Evolutionary conservation across 1,140 invertebrate species (phyloP).

Genomic region (Calephelis nemesis): DNA sequence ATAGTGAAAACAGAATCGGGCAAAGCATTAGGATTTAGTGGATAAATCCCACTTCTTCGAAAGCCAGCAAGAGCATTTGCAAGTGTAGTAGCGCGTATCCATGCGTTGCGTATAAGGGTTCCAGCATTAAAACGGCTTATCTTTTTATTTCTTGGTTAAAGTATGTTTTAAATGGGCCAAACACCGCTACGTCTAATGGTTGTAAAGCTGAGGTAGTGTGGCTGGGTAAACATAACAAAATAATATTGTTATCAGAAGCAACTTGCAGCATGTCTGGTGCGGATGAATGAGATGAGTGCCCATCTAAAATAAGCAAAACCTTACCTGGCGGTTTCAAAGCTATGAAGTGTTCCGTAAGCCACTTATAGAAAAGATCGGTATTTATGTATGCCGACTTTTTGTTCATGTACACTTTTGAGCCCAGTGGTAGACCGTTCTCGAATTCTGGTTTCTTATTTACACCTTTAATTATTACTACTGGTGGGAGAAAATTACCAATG

Average conservation of each 20-base stretch:
- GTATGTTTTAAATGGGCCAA: slow-evolving; percentile 42
- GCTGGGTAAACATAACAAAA: slow-evolving; percentile 54
- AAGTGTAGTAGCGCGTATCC: slow-evolving; percentile 31
- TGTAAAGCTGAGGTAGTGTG: slow-evolving; percentile 43
- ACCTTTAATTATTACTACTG: slow-evolving; percentile 21
- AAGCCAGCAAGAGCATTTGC: slow-evolving; percentile 38
- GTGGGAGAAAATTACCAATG: slow-evolving; percentile 39
- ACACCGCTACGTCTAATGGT: slow-evolving; percentile 51
- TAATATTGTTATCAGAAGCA: slow-evolving; percentile 50
- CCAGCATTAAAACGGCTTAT: slow-evolving; percentile 32
- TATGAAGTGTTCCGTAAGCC: slow-evolving; percentile 56
- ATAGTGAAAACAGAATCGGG: too few relatives aligned
- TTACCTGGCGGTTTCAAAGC: slow-evolving; percentile 51
- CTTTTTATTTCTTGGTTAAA: slow-evolving; percentile 24
- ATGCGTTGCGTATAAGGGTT: slow-evolving; percentile 29
- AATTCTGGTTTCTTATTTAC: slow-evolving; percentile 52
- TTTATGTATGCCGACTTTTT: slow-evolving; percentile 55
- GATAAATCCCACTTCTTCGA: slow-evolving; percentile 30
- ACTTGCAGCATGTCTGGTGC: slow-evolving; percentile 41
- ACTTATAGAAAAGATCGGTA: slow-evolving; percentile 57
- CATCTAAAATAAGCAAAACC: slow-evolving; percentile 59
- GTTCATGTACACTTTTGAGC: slow-evolving; percentile 48
- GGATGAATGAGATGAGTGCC: slow-evolving; percentile 53
- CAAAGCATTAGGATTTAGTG: too few relatives aligned
- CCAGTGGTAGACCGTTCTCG: slow-evolving; percentile 44